These are phyloP conservation scores for Euclidia mi DNA, from an alignment of 2,888 invertebrate genomes.

Conservation along the genomic window DNA sequence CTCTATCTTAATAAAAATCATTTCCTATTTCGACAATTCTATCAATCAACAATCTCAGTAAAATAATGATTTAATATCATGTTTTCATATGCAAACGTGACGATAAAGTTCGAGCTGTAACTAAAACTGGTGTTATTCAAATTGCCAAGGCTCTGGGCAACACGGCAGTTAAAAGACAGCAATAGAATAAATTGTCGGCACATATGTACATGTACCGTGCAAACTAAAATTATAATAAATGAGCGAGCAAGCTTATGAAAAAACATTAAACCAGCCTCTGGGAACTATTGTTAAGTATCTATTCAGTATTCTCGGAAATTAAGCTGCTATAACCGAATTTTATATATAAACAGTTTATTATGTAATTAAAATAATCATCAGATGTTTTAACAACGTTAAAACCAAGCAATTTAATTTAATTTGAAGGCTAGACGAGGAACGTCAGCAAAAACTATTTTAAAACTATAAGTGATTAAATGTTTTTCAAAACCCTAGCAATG, in stretches of 20 bases:
- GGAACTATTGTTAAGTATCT: background rate
- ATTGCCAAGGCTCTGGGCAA: constrained; percentile 24
- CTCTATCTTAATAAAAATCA: constrained; percentile 2
- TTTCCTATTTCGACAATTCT: constrained; percentile 16
- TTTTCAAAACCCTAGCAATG: constrained; percentile 45
- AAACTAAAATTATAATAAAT: too few species aligned
- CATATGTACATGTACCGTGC: too few species aligned
- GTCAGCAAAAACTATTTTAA: constrained; percentile 43
- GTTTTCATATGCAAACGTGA: constrained; percentile 34
- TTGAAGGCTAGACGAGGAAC: constrained; percentile 15
- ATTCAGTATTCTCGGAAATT: background rate
- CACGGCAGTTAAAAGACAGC: constrained; percentile 10
- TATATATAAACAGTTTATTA: constrained; percentile 1
- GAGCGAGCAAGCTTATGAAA: too few species aligned
- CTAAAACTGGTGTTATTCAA: constrained; percentile 25
- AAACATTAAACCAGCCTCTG: too few species aligned
- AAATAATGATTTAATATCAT: too few species aligned
- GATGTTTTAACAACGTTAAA: constrained; percentile 6
- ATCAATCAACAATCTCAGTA: constrained; percentile 31
- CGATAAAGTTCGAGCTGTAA: constrained; percentile 4
- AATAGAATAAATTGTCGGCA: constrained; percentile 2
- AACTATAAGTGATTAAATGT: constrained; percentile 44
- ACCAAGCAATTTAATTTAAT: constrained; percentile 31
- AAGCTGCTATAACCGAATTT: background rate
- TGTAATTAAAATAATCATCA: constrained; percentile 13